These are phyloP conservation scores for Caenorhabditis sp. DNA, from an alignment of 2,888 invertebrate genomes.

Conservation along the genomic window DNA sequence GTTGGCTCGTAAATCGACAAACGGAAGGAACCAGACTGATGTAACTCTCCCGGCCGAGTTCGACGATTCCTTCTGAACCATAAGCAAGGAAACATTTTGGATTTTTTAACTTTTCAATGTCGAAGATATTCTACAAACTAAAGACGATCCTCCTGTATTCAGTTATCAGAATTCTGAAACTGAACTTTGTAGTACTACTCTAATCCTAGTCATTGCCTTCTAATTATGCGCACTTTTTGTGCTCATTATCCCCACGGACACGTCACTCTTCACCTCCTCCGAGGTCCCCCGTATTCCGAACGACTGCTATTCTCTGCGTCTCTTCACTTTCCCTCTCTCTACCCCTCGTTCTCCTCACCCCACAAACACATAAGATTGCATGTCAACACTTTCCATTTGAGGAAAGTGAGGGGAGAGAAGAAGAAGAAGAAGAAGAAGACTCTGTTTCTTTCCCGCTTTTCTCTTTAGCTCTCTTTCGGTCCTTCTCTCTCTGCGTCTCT, in stretches of 20 bases:
- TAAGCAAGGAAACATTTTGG: no score
- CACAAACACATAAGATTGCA: slow-evolving; percentile 54
- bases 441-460: slow-evolving; percentile 2
- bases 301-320: neutral
- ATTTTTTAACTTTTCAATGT: no score
- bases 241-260: neutral
- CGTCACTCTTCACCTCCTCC: neutral
- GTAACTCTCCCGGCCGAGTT: no score
- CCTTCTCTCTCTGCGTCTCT: slow-evolving; percentile 25
- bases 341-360: slow-evolving; percentile 19
- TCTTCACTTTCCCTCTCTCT: neutral
- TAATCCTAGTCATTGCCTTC: no score
- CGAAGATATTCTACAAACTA: no score
- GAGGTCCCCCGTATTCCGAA: neutral
- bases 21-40: no score
- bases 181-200: no score
- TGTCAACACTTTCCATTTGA: slow-evolving; percentile 54
- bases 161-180: no score
- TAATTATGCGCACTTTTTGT: neutral
- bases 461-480: slow-evolving; percentile 40
- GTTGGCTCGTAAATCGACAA: no score
- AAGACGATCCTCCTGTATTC: no score
- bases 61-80: no score
- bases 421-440: no score
- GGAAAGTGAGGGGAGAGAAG: neutral